Percentiles rank a stretch among this genome's conserved stretches.
Evolutionary conservation across 2,113 vertebrate genomes (phyloP).

Genomic region (Sander vitreus): DNA sequence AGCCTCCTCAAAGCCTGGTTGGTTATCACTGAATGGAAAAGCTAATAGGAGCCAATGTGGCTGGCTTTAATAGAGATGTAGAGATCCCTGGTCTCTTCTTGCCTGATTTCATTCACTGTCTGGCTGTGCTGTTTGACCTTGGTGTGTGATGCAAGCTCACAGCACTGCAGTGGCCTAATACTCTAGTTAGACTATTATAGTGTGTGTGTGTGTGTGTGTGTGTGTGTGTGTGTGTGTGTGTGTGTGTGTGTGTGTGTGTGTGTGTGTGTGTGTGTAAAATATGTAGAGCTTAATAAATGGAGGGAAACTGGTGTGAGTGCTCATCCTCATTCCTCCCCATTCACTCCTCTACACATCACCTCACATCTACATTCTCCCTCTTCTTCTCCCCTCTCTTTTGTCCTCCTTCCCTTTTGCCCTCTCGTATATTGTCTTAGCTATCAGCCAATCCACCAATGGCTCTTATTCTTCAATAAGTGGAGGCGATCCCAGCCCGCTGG

Average conservation of each 20-base stretch:
- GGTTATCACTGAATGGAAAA: slow-evolving; percentile 62
- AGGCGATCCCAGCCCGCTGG: slow-evolving; percentile 60
- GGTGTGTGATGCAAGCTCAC: slow-evolving; percentile 48
- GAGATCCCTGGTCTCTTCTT: slow-evolving; percentile 54
- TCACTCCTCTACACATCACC: slow-evolving; percentile 19
- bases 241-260: slow-evolving; percentile 40
- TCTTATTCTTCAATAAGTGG: slow-evolving; percentile 71
- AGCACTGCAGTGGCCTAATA: slow-evolving; percentile 50
- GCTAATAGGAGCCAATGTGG: slow-evolving; percentile 56
- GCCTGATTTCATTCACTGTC: slow-evolving; percentile 15
- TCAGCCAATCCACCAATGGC: slow-evolving; percentile 64
- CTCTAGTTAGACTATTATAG: slow-evolving; percentile 21
- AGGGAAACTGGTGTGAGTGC: slow-evolving; percentile 21
- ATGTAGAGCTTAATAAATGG: slow-evolving; percentile 31
- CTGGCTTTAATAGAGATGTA: slow-evolving; percentile 72
- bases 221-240: slow-evolving; percentile 40
- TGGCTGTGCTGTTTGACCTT: slow-evolving; percentile 62
- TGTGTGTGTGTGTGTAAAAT: slow-evolving; percentile 48
- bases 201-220: slow-evolving; percentile 21
- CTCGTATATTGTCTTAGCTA: slow-evolving; percentile 67
- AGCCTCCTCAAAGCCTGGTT: slow-evolving; percentile 37
- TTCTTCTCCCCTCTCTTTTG: slow-evolving; percentile 28
- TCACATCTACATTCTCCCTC: slow-evolving; percentile 26
- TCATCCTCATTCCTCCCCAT: slow-evolving; percentile 28
- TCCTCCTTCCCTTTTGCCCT: slow-evolving; percentile 50